Conservation (phyloP, 2,797 vertebrate species). For the Limnodromus scolopaceus region DNA sequence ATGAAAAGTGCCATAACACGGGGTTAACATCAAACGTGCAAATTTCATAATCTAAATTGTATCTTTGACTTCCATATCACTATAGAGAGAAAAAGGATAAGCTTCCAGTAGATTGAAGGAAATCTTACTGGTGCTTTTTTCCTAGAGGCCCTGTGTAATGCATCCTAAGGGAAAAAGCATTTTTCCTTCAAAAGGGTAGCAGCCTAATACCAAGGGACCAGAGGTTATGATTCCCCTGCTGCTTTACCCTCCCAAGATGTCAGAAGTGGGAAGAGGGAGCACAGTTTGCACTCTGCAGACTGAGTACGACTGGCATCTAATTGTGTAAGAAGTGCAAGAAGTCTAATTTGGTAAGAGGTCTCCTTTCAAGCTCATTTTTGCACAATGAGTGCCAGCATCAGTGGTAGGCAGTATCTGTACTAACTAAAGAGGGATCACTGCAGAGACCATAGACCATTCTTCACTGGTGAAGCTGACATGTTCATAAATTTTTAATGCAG, state of each 20-base stretch:
- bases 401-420: not conserved
- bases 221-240: not conserved
- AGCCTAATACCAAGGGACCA: not conserved
- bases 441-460: not conserved
- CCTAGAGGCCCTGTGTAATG: not conserved
- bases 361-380: not conserved
- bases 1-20: not conserved
- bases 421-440: not conserved
- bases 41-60: not conserved
- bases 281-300: not conserved
- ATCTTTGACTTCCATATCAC: not conserved
- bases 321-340: no score
- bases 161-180: not conserved
- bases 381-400: not conserved
- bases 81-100: not conserved
- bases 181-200: not conserved
- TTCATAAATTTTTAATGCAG: not conserved
- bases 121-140: not conserved
- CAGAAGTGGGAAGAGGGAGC: not conserved
- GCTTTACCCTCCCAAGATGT: not conserved
- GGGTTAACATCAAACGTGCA: not conserved
- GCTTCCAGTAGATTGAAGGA: not conserved
- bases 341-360: not conserved
- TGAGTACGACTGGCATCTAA: not conserved
- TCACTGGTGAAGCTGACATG: not conserved